A percentile compares a stretch with the other conserved stretches of the same genome.
Evolutionary conservation across 2,888 invertebrate genomes (phyloP).

Genomic region (Periphyllus acericola): DNA sequence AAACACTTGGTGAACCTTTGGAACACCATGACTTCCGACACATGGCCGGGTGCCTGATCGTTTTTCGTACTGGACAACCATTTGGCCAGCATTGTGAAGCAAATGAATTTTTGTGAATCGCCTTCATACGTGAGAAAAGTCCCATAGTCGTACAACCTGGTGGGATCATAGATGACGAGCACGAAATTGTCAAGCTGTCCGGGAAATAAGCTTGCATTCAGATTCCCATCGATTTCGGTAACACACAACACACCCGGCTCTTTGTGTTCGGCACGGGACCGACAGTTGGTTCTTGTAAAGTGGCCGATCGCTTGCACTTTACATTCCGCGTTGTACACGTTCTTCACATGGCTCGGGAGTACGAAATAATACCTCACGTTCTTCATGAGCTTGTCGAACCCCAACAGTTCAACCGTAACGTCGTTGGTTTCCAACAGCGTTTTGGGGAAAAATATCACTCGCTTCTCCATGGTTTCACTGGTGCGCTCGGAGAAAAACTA

Average conservation of each 20-base stretch:
- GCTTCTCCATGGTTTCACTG: slow-evolving; percentile 13
- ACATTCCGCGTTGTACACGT: neutral
- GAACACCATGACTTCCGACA: neutral
- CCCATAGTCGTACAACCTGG: slow-evolving; percentile 37
- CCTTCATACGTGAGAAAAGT: neutral
- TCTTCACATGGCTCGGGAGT: neutral
- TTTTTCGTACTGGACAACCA: slow-evolving; percentile 12
- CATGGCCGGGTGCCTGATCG: neutral
- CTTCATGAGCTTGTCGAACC: slow-evolving; percentile 1
- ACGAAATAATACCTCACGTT: slow-evolving; percentile 42
- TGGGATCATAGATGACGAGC: slow-evolving; percentile 45
- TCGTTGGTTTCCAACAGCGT: slow-evolving; percentile 4
- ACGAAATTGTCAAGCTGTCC: slow-evolving; percentile 26
- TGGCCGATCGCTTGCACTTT: slow-evolving; percentile 32
- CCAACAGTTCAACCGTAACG: slow-evolving; percentile 11
- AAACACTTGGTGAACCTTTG: slow-evolving; percentile 14
- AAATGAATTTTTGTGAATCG: slow-evolving; percentile 32
- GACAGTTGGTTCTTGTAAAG: slow-evolving; percentile 21
- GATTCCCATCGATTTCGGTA: slow-evolving; percentile 39
- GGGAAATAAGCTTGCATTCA: slow-evolving; percentile 15
- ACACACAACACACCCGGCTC: slow-evolving; percentile 8
- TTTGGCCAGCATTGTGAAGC: slow-evolving; percentile 44
- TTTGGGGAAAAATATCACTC: slow-evolving; percentile 50
- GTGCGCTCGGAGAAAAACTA: neutral
- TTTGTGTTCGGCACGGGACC: neutral